Base-by-base conservation (phyloP, 92 coral and sea anemone genomes). In the Parazoanthus darwini region DNA sequence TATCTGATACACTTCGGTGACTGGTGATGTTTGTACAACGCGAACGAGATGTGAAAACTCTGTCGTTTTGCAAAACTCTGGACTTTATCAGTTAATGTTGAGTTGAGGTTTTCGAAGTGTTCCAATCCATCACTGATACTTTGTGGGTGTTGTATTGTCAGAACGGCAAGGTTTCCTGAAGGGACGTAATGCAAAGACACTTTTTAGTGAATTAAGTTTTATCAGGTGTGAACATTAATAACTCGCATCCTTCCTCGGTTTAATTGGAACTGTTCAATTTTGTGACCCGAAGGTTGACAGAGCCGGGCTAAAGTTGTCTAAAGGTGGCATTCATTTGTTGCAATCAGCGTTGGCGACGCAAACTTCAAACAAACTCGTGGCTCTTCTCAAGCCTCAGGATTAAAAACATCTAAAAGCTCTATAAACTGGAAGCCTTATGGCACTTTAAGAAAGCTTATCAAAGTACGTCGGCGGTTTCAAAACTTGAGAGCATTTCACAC, bases 401-500 rank as follows among this genome's bases (percentile, higher is more conserved):
- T 80, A 33, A 79, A 79, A 46, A 15, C 42, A 50, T 6, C 10
- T 23, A 25, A 50, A 50, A 80, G 68, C 68, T 18, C 22, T 48
- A 35, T 23, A 80, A 18, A 23, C 38, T 26, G 36, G 36, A 63
- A 8, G 44, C 66, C 67, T 67, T 70, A 43, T 14, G 79, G 78
- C 66, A 23, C 16, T 70, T 26, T 15, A 43, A 23, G 44, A 5
- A 26, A 84, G 43, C 14, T 8, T 18, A 68, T 73, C 87, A 68
- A 23, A 33, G 35, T 71, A 79, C 87, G 66, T 84, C 25, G 78
- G 44, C 35, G 25, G 44, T 84, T 79, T 29, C 43, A 33, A 44
- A 44, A 46, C 63, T 79, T 50, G 63, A 79, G 82, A 50, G 67
- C 82, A 29, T 25, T 84, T 84, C 87, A 84, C 87, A 84, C 87